These are phyloP conservation scores for Portevinia maculata DNA, from an alignment of 2,888 invertebrate genomes.

Conservation along the genomic window DNA sequence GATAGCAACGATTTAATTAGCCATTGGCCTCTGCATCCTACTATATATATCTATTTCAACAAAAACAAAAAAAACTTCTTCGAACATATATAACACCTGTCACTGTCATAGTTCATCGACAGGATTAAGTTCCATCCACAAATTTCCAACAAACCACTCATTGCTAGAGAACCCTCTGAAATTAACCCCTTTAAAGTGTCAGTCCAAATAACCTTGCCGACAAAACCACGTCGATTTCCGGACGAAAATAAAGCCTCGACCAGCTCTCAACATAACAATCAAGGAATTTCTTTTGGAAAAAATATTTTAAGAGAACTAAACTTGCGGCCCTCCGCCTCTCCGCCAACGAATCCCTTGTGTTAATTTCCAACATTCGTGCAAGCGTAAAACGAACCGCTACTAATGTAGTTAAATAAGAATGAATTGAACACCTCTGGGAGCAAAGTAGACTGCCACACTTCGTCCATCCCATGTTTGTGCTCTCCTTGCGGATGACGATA, in stretches of 20 bases:
- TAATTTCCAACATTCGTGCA: constrained; percentile 62
- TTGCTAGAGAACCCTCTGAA: not conserved
- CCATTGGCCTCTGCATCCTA: too few relatives aligned
- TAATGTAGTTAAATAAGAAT: constrained; percentile 75
- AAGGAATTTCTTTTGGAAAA: constrained; percentile 55
- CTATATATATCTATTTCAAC: too few relatives aligned
- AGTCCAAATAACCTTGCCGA: too few relatives aligned
- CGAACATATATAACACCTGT: too few relatives aligned
- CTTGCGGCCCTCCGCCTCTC: not conserved
- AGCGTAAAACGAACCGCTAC: constrained; percentile 72
- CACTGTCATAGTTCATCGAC: too few relatives aligned
- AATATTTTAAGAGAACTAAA: constrained; percentile 43
- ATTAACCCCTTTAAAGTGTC: constrained; percentile 1
- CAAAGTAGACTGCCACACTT: constrained; percentile 44
- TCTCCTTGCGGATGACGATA: constrained; percentile 11
- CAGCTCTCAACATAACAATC: constrained; percentile 46
- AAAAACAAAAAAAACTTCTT: too few relatives aligned
- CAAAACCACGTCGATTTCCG: constrained; percentile 11
- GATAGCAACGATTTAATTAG: too few relatives aligned
- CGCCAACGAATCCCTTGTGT: constrained; percentile 46
- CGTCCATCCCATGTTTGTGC: not conserved
- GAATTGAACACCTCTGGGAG: constrained; percentile 74
- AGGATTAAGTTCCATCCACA: not conserved
- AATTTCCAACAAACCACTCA: not conserved
- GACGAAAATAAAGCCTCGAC: not conserved